A percentile compares a stretch with the other conserved stretches of the same genome.
Conservation (phyloP, 37 sponge, comb jelly and placozoan species). For the Tethya wilhelma region DNA sequence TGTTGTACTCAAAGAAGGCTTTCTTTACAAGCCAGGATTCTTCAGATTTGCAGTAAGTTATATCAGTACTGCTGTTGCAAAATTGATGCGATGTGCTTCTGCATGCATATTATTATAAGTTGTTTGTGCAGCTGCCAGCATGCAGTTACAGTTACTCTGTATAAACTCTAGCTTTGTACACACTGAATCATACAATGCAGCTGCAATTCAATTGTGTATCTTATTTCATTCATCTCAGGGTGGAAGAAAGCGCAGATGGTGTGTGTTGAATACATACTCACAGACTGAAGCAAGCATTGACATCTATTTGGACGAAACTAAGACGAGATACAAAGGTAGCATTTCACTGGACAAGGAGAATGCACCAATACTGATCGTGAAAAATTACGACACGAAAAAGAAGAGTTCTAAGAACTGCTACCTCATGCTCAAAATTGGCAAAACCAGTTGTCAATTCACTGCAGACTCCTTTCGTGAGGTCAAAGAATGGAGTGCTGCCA, state of each 20-base stretch:
- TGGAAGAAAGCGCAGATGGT: constrained; percentile 61
- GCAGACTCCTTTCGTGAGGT: constrained; percentile 56
- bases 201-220: neutral
- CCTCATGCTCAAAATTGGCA: constrained; percentile 61
- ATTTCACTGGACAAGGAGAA: constrained; percentile 52
- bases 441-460: constrained; percentile 54
- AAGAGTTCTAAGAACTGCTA: constrained; percentile 23
- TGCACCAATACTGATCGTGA: constrained; percentile 53
- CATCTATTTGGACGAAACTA: constrained; percentile 70
- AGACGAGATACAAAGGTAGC: constrained; percentile 59
- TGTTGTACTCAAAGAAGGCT: constrained; percentile 66
- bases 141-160: neutral
- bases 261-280: constrained; percentile 53
- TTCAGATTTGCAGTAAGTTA: constrained; percentile 61
- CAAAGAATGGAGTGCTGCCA: constrained; percentile 59
- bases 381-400: constrained; percentile 39
- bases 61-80: neutral
- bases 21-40: constrained; percentile 60
- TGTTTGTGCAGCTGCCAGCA: neutral
- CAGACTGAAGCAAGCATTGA: constrained; percentile 62
- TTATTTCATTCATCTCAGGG: constrained; percentile 24
- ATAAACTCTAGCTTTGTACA: neutral
- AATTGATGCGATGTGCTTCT: neutral
- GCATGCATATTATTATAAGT: neutral
- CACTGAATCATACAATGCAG: neutral